Percentiles rank a stretch among this genome's conserved stretches.
These are phyloP conservation scores for Cepaea nemoralis DNA, from an alignment of 1,140 invertebrate species.

Conservation along the genomic window DNA sequence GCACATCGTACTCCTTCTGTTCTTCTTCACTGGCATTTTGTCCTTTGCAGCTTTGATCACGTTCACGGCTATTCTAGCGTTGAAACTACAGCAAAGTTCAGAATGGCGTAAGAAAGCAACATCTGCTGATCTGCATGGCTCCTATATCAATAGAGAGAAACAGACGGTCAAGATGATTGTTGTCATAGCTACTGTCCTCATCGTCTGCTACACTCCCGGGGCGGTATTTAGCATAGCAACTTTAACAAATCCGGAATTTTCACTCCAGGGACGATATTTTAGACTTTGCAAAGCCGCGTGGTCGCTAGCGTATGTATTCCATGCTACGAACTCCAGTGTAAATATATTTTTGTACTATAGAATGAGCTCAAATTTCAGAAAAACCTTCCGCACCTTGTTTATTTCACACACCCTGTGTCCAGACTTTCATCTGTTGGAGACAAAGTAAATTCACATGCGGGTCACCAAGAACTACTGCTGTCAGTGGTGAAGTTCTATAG, in stretches of 20 bases:
- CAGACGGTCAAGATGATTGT: not conserved
- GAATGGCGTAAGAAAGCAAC: not conserved
- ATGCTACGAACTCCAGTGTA: not conserved
- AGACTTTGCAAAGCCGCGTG: not conserved
- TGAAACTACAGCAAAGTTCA: not conserved
- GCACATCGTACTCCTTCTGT: not conserved
- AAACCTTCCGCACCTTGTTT: not conserved
- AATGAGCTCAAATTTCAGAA: not conserved
- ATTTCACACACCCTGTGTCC: too few relatives aligned
- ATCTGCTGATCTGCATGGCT: not conserved
- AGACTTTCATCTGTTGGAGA: too few relatives aligned
- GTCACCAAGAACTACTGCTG: too few relatives aligned
- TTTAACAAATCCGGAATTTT: not conserved
- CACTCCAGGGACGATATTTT: not conserved
- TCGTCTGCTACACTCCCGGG: not conserved
- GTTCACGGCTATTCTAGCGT: not conserved
- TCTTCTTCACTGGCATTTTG: not conserved
- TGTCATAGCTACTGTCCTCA: not conserved
- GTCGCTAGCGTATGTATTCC: not conserved
- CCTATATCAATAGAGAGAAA: not conserved
- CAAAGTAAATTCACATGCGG: too few relatives aligned
- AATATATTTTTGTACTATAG: not conserved
- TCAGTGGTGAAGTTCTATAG: too few relatives aligned
- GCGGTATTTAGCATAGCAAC: not conserved
- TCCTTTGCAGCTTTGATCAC: not conserved